Conservation (phyloP, 2,113 vertebrate genomes). For the Lathamus discolor region DNA sequence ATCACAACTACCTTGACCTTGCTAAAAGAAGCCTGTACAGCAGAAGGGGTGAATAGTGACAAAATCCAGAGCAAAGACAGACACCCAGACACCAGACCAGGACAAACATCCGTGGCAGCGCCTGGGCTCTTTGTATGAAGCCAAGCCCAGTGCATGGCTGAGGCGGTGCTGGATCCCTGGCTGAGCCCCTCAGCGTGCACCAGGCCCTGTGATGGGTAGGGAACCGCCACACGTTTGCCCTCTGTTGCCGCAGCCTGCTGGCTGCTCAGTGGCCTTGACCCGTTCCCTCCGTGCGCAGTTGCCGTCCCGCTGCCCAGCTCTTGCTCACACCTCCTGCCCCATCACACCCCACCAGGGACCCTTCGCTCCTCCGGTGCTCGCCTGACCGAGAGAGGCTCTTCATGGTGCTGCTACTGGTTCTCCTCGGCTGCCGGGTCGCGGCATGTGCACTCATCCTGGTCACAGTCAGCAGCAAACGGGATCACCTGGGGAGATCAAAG, state of each 20-base stretch:
- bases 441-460: slow-evolving; percentile 93
- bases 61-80: slow-evolving; percentile 28
- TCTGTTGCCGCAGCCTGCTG: not conserved
- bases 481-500: slow-evolving; percentile 80
- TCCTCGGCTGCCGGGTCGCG: slow-evolving; percentile 92
- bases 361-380: not conserved
- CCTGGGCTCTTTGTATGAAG: not conserved
- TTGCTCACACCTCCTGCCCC: not conserved
- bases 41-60: slow-evolving; percentile 46
- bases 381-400: not conserved
- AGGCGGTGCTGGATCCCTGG: not conserved
- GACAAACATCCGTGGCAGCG: not conserved
- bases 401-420: slow-evolving; percentile 75
- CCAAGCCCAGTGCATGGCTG: not conserved
- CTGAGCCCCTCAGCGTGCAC: not conserved
- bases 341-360: not conserved
- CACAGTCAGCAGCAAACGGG: slow-evolving; percentile 91
- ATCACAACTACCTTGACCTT: slow-evolving; percentile 67
- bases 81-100: not conserved
- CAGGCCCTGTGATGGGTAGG: not conserved
- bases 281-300: rapidly evolving
- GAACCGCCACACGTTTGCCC: not conserved
- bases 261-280: not conserved
- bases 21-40: slow-evolving; percentile 72
- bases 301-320: not conserved